Evolutionary conservation across 2,113 vertebrate genomes (phyloP).

Genomic region (Deroptyus accipitrinus): DNA sequence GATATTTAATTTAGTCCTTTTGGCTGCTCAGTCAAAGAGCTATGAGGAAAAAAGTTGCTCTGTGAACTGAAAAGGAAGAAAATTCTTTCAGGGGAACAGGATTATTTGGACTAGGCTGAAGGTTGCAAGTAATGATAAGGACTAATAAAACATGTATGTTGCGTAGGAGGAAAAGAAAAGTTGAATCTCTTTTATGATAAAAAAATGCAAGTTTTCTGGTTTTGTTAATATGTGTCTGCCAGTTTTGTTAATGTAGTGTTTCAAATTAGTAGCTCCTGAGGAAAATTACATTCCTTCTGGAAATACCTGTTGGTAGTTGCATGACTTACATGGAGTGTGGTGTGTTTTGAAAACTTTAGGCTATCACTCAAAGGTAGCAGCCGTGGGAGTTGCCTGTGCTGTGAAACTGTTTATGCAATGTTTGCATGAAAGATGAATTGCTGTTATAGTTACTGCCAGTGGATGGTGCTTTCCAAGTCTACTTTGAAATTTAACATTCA

Average conservation of each 20-base stretch:
- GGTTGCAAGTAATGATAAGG: background rate
- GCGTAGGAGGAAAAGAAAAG: background rate
- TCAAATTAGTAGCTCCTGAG: background rate
- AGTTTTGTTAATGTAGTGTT: background rate
- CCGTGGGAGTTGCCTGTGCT: background rate
- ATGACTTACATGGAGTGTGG: background rate
- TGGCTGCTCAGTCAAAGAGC: slow-evolving; percentile 13
- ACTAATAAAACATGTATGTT: background rate
- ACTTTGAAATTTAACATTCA: background rate
- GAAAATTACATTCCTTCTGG: background rate
- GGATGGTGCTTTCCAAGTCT: background rate
- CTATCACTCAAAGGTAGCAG: background rate
- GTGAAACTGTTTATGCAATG: background rate
- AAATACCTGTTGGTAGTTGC: background rate
- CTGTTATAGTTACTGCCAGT: background rate
- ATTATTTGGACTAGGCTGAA: background rate
- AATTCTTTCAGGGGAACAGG: background rate
- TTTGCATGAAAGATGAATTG: background rate
- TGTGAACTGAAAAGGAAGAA: background rate
- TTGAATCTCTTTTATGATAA: background rate
- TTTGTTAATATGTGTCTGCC: background rate
- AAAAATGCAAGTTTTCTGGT: background rate
- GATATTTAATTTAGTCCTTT: slow-evolving; percentile 36
- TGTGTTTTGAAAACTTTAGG: background rate
- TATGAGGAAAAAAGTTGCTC: slow-evolving; percentile 22